Percentiles rank a stretch among this genome's conserved stretches.
These are phyloP conservation scores for Oceanodroma leucorhoa DNA, from an alignment of 2,797 vertebrate genomes.

Conservation along the genomic window DNA sequence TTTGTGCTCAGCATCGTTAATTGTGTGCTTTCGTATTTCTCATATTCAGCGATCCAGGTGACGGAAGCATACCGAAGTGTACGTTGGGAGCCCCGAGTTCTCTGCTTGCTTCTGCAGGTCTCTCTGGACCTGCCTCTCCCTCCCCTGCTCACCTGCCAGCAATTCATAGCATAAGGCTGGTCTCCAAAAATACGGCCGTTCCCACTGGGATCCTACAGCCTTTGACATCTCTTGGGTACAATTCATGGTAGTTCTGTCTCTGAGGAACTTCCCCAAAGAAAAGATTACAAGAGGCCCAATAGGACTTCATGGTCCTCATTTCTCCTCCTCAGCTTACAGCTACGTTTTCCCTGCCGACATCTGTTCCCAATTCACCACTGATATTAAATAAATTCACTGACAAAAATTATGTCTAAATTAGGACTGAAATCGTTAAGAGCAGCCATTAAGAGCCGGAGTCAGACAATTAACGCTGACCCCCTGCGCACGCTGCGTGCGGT, in stretches of 20 bases:
- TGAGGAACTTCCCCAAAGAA: not conserved
- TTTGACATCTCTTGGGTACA: not conserved
- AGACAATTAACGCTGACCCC: not conserved
- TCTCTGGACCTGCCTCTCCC: not conserved
- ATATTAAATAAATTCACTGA: not conserved
- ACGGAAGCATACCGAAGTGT: fast-evolving
- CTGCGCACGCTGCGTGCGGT: fast-evolving
- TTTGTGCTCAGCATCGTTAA: not conserved
- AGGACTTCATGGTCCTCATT: not conserved
- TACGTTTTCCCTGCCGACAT: fast-evolving
- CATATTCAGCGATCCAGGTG: fast-evolving
- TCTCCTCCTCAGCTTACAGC: not conserved
- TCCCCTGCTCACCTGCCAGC: not conserved
- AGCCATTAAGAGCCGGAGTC: not conserved
- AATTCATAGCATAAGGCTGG: not conserved
- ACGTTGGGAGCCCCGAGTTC: fast-evolving
- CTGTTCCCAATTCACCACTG: not conserved
- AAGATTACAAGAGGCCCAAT: not conserved
- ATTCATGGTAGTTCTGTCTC: not conserved
- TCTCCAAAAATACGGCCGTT: fast-evolving
- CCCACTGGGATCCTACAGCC: not conserved
- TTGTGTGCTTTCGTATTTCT: not conserved
- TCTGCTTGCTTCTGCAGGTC: not conserved
- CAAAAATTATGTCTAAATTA: not conserved
- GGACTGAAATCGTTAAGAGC: not conserved